A percentile compares a stretch with the other conserved stretches of the same genome.
These are phyloP conservation scores for Apogon hyalosoma DNA, from an alignment of 2,797 vertebrate species.

Conservation along the genomic window DNA sequence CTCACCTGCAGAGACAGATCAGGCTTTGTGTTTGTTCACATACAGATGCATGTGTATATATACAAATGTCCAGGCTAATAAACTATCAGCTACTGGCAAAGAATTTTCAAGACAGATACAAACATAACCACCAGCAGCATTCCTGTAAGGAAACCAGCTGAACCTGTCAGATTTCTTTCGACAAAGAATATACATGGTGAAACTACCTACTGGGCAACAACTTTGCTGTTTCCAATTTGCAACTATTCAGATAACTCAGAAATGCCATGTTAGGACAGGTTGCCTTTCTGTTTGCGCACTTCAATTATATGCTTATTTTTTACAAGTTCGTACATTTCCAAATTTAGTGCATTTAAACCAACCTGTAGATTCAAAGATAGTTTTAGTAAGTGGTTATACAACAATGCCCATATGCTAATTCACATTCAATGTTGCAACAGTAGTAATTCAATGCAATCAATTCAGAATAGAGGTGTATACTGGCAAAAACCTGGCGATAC, in stretches of 20 bases:
- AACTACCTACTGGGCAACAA: not conserved
- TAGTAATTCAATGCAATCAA: no score
- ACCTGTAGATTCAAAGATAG: no score
- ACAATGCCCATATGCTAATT: no score
- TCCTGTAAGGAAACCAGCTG: not conserved
- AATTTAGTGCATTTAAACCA: no score
- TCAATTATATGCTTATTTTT: not conserved
- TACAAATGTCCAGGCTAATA: constrained; percentile 1
- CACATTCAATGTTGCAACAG: no score
- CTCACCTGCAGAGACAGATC: constrained; percentile 13
- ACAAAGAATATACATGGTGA: not conserved
- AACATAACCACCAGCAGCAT: not conserved
- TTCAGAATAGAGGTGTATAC: no score
- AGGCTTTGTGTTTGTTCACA: constrained; percentile 23
- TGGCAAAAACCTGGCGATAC: no score
- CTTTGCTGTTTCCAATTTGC: not conserved
- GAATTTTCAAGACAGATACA: constrained; percentile 32
- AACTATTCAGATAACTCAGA: not conserved
- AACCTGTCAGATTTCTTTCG: not conserved
- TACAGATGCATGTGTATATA: not conserved
- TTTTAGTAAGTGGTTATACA: no score
- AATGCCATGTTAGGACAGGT: not conserved
- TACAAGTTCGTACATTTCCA: not conserved
- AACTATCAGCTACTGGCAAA: constrained; percentile 6
- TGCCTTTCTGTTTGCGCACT: not conserved